Base-by-base conservation (phyloP, 2,888 invertebrate species). In the Saturnia pavonia region DNA sequence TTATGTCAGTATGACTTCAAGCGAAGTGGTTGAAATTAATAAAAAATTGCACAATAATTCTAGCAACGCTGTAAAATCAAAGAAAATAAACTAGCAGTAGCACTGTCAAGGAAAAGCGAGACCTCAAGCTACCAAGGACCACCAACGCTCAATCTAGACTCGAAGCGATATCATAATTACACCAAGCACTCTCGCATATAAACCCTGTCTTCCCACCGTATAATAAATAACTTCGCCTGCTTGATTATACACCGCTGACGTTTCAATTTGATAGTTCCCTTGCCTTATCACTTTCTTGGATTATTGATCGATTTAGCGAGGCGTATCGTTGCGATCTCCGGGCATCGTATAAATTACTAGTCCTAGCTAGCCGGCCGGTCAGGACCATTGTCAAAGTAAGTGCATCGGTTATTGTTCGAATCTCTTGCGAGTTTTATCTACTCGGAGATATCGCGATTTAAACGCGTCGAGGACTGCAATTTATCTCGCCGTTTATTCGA, bases 371-470 rank as follows among this genome's bases (percentile, higher is more conserved):
- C 79, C 79, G 80, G 77, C 77, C 78, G 76, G 74, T 51, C 74
- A 76, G 70, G 79, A 84, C 85, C 83, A 89, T 91, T 92, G 92
- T 91, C 91, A 89, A 89, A 91, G 91, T 90, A 90, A 90, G 90
- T 90, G 90, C 91, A 91, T 91, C 91, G 87, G 89, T 91, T 91
- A 92, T 93, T 92, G 92, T 92, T 91, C 88, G 84, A 84, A 84
- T 88, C 85, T 84, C 88, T 88, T 85, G 82, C 80, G 82, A 85
- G 84, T 89, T 60, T 60, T 91, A 91, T 91, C 91, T 84, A 74
- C 74, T 75, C 82, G 82, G 84, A 78, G 81, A 81, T 78, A 91
- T 91, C 89, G 83, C 82, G 76, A 82, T 82, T 76, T 78, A 80
- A 80, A 81, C 79, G 80, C 81, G 77, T 74, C 74, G 78, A 78